A percentile compares a stretch with the other conserved stretches of the same genome.
Conservation (phyloP, 2,113 vertebrate genomes). For the Scortum barcoo region DNA sequence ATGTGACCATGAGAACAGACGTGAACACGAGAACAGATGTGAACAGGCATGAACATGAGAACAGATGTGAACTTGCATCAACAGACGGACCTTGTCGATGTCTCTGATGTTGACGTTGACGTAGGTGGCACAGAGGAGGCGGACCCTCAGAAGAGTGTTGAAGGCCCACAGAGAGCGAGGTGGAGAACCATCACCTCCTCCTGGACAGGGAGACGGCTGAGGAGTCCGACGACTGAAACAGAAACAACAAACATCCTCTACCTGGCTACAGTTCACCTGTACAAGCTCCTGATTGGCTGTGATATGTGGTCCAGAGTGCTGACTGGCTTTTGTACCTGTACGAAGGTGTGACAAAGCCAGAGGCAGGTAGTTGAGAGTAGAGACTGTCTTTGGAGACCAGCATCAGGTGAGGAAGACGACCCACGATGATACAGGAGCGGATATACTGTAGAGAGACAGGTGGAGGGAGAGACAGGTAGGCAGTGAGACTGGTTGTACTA, state of each 20-base stretch:
- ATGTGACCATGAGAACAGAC: slow-evolving; percentile 75
- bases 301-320: too few relatives aligned
- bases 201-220: slow-evolving; percentile 84
- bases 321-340: slow-evolving; percentile 75
- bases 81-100: slow-evolving; percentile 84
- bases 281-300: neutral
- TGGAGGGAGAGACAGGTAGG: neutral
- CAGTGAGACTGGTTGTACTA: neutral
- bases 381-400: slow-evolving; percentile 87
- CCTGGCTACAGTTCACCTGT: neutral
- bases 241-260: slow-evolving; percentile 6
- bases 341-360: slow-evolving; percentile 84
- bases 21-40: neutral
- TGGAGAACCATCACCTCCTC: slow-evolving; percentile 72
- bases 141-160: slow-evolving; percentile 83
- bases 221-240: slow-evolving; percentile 82
- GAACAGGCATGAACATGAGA: too few relatives aligned
- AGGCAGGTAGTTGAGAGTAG: slow-evolving; percentile 85
- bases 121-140: slow-evolving; percentile 87
- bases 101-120: slow-evolving; percentile 89
- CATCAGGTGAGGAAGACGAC: slow-evolving; percentile 88
- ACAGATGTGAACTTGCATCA: neutral
- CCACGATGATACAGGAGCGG: slow-evolving; percentile 83
- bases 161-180: slow-evolving; percentile 85
- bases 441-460: slow-evolving; percentile 78